phyloP scores from a whole-genome alignment of 2,888 invertebrate species.

The Conomelus anceps region DNA sequence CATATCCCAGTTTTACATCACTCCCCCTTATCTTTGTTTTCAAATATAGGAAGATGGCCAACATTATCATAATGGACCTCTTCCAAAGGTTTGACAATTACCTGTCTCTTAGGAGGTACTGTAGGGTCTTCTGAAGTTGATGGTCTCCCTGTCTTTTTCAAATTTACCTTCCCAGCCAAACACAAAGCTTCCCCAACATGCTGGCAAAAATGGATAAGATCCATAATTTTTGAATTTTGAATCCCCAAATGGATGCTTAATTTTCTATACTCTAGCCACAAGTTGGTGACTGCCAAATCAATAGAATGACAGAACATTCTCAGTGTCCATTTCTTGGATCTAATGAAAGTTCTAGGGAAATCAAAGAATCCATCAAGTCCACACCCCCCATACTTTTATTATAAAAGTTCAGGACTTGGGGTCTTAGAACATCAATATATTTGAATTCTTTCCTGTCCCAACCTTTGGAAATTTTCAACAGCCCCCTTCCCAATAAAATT shows the following conservation, averaged over 20 bases:
- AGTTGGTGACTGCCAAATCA: conserved; percentile 17
- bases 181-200: not conserved
- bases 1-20: too few relatives aligned
- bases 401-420: not conserved
- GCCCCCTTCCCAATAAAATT: not conserved
- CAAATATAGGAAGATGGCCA: not conserved
- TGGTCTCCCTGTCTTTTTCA: not conserved
- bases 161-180: not conserved
- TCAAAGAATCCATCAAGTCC: conserved; percentile 20
- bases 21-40: not conserved
- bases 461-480: not conserved
- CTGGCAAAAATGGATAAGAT: not conserved
- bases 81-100: not conserved
- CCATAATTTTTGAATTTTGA: not conserved
- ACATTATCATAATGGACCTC: not conserved
- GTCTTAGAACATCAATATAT: not conserved
- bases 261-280: conserved; percentile 17
- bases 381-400: conserved; percentile 22
- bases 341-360: conserved; percentile 14
- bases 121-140: not conserved
- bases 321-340: conserved; percentile 20
- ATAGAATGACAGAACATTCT: conserved; percentile 19
- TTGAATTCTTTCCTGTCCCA: not conserved
- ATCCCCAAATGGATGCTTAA: not conserved
- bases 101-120: not conserved